Conservation (phyloP, 35 echinoderm and acorn worm species). For the Apostichopus japonicus region DNA sequence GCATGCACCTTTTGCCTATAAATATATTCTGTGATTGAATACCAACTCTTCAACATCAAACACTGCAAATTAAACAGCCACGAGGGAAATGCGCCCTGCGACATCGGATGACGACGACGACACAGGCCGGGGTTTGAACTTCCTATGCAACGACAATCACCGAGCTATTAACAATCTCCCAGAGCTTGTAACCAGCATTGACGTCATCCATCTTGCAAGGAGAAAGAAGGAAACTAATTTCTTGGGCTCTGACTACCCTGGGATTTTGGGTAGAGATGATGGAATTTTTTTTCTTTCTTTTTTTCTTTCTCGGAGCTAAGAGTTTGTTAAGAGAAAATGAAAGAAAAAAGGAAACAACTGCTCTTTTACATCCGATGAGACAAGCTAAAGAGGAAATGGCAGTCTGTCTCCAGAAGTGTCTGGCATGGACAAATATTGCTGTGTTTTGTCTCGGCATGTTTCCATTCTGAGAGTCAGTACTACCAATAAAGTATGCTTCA, state of each 20-base stretch:
- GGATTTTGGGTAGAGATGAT: slow-evolving; percentile 16
- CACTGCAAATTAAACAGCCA: slow-evolving; percentile 52
- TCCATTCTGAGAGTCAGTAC: too few species aligned
- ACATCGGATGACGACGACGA: slow-evolving; percentile 3
- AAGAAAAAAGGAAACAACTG: background rate
- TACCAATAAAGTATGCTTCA: too few species aligned
- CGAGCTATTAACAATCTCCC: slow-evolving; percentile 28
- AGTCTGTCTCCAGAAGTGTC: background rate
- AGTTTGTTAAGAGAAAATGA: background rate
- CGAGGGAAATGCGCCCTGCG: background rate
- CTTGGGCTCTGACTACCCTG: slow-evolving; percentile 7
- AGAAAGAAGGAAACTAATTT: slow-evolving; percentile 10
- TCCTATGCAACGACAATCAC: slow-evolving; percentile 35
- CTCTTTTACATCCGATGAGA: background rate
- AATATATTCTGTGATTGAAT: slow-evolving; percentile 51
- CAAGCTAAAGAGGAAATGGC: background rate
- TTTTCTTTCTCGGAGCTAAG: background rate
- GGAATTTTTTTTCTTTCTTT: background rate
- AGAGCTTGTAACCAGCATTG: slow-evolving; percentile 23
- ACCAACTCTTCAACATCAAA: slow-evolving; percentile 45
- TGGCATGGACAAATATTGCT: too few species aligned
- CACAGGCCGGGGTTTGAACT: slow-evolving; percentile 4
- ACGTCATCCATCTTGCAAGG: background rate
- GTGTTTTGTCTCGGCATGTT: too few species aligned
- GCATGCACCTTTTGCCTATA: slow-evolving; percentile 33